Percentiles rank a stretch among this genome's conserved stretches.
Evolutionary conservation across 2,888 invertebrate genomes (phyloP).

Genomic region (Pteria penguin): DNA sequence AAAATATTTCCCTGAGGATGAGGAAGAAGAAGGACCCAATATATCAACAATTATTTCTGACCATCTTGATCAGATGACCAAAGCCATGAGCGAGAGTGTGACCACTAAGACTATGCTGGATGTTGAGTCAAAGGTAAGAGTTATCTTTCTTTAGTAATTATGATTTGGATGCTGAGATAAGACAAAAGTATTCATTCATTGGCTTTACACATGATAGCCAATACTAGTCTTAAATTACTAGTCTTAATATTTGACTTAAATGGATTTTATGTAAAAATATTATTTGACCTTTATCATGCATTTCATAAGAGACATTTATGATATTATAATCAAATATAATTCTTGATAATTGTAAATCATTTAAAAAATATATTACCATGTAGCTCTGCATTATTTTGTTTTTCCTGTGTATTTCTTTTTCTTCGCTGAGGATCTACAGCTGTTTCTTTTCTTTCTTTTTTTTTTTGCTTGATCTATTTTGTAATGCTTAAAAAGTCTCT

Average conservation of each 20-base stretch:
- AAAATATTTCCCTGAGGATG: slow-evolving; percentile 70
- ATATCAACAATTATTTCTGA: slow-evolving; percentile 71
- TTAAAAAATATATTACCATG: too few species aligned
- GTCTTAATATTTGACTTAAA: not conserved
- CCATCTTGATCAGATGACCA: slow-evolving; percentile 71
- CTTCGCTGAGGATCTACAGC: too few species aligned
- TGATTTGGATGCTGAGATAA: too few species aligned
- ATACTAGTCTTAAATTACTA: not conserved
- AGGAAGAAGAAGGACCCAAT: slow-evolving; percentile 76
- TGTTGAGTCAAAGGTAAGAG: slow-evolving; percentile 77
- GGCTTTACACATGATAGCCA: not conserved
- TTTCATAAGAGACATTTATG: not conserved
- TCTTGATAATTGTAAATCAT: too few species aligned
- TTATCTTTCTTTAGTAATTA: not conserved
- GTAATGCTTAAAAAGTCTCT: too few species aligned
- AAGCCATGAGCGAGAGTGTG: slow-evolving; percentile 70
- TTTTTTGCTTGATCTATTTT: too few species aligned
- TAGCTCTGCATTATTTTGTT: too few species aligned
- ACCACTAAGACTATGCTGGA: slow-evolving; percentile 78
- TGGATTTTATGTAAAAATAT: too few species aligned
- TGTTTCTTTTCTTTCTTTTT: too few species aligned
- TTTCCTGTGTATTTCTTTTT: too few species aligned
- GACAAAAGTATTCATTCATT: not conserved
- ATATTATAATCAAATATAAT: not conserved
- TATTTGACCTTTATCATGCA: not conserved